Conservation (phyloP, 2,797 vertebrate species). For the Cygnus olor region DNA sequence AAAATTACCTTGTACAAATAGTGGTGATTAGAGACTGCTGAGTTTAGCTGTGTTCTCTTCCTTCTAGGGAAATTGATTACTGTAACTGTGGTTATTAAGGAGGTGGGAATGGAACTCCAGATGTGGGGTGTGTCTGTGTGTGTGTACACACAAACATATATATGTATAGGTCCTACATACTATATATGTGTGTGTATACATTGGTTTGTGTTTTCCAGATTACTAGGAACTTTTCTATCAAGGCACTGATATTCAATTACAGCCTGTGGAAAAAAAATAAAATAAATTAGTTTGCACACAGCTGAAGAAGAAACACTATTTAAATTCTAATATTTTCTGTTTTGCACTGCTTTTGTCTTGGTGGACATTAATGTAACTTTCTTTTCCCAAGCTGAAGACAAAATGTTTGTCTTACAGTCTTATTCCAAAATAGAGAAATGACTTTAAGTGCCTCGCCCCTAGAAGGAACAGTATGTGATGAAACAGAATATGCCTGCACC, state of each 20-base stretch:
- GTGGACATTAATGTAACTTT: conserved; percentile 38
- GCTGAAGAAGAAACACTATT: conserved; percentile 2
- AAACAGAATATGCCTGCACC: conserved; percentile 53
- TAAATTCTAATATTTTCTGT: neutral
- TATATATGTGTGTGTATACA: neutral
- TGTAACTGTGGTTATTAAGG: neutral
- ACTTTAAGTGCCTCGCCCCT: conserved; percentile 35
- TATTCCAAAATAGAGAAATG: conserved; percentile 33
- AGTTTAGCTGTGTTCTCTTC: neutral
- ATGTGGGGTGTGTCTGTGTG: neutral
- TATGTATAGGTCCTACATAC: neutral
- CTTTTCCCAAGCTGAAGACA: conserved; percentile 35
- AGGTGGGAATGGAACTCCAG: conserved; percentile 13
- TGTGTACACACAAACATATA: neutral
- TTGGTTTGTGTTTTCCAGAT: neutral
- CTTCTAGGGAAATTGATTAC: neutral
- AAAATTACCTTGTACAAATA: neutral
- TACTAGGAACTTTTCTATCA: neutral
- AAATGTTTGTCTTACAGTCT: conserved; percentile 52
- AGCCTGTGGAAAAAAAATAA: neutral
- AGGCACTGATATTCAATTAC: neutral
- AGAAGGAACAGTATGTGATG: conserved; percentile 54
- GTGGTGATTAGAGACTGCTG: neutral
- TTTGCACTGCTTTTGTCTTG: neutral
- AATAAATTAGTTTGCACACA: neutral